Evolutionary conservation across 2,113 vertebrate genomes (phyloP), one percentile per base, ranked within the genome.

Genomic region (Alligator mississippiensis): DNA sequence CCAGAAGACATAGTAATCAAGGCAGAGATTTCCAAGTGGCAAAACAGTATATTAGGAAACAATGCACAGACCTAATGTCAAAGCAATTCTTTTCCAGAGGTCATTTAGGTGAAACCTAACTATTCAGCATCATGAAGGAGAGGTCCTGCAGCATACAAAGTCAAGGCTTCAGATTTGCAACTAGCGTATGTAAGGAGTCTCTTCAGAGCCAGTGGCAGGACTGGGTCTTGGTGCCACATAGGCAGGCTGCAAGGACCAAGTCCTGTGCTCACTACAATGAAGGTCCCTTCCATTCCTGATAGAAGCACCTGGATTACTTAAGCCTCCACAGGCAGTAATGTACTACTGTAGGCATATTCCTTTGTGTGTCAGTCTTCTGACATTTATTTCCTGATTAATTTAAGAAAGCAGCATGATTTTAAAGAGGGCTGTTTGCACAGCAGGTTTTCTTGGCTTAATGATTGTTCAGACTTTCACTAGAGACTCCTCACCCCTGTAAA

Each of bases 401-500:
- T 47, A 47, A 7, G 21, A 11, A 82, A 80, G 75, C 38, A 72
- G 59, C 6, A 0, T 5, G 34, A 77, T 13, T 28, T 19, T 18
- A 21, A 85, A 10, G 7, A 8, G 2, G 58, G 38, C 13, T 54
- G 54, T 70, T 54, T 77, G 22, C 5, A 24, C 59, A 84, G 47
- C 17, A 63, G 21, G 13, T 91, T 85, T 89, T 76, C 61, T 47
- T 70, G 9, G 5, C 58, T 81, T 16, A 66, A 34, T n/a, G 86
- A 66, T 76, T 5, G 0, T 4, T 80, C 38, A 61, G 68, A 80
- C 13, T 78, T 81, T 83, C 84, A 90, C 72, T 11, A 78, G 47
- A 47, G 47, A 47, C 47, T 47, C 7, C 19, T 5, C 2, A 2
- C 19, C 61, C 0, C 0, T 12, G 27, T 47, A 84, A 55, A 60